Conservation (phyloP, 1,140 invertebrate genomes). For the Microplitis mediator region DNA sequence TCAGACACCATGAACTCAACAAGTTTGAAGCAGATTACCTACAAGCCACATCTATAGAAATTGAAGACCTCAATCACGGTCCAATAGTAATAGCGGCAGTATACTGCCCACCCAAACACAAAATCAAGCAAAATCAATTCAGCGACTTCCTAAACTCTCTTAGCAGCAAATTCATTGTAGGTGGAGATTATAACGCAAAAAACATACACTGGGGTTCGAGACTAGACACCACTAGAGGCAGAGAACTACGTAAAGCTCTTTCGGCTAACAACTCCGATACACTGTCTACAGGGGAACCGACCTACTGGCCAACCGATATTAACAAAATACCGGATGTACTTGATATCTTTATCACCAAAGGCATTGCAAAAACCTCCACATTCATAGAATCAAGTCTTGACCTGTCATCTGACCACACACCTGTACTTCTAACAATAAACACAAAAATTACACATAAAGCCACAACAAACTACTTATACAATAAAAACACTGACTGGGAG, state of each 20-base stretch:
- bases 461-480: neutral
- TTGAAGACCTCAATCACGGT: slow-evolving; percentile 16
- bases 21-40: neutral
- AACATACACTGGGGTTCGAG: slow-evolving; percentile 41
- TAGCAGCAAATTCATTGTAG: slow-evolving; percentile 40
- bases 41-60: slow-evolving; percentile 19
- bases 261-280: slow-evolving; percentile 12
- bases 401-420: slow-evolving; percentile 37
- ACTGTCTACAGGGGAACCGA: slow-evolving; percentile 30
- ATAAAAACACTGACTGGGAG: slow-evolving; percentile 27
- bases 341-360: slow-evolving; percentile 37
- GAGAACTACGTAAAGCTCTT: slow-evolving; percentile 29
- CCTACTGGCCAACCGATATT: slow-evolving; percentile 47
- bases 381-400: slow-evolving; percentile 24
- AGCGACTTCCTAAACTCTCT: slow-evolving; percentile 28
- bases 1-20: too few species aligned
- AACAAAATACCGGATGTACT: slow-evolving; percentile 46
- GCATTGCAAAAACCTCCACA: slow-evolving; percentile 22
- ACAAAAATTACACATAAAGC: slow-evolving; percentile 33
- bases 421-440: slow-evolving; percentile 34
- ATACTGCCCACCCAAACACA: slow-evolving; percentile 36
- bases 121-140: slow-evolving; percentile 29
- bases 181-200: slow-evolving; percentile 45
- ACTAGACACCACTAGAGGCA: slow-evolving; percentile 32
- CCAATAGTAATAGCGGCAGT: slow-evolving; percentile 29